A percentile compares a stretch with the other conserved stretches of the same genome.
Conservation (phyloP, 2,797 vertebrate genomes). For the Sarcoramphus papa region DNA sequence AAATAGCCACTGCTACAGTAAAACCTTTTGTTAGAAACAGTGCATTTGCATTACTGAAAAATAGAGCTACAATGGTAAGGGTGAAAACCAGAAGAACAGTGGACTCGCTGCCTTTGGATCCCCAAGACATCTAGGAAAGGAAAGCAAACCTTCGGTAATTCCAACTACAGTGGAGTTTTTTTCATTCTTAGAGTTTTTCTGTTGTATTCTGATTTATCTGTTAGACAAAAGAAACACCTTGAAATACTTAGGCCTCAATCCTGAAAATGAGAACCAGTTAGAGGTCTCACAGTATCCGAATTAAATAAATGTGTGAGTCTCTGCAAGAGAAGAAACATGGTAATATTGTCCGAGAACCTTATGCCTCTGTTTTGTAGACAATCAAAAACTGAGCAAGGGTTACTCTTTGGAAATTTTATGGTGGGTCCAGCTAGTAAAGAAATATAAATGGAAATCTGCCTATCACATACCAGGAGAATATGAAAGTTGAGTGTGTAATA, state of each 20-base stretch:
- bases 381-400: background rate
- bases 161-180: background rate
- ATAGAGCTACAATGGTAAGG: background rate
- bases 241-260: background rate
- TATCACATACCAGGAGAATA: background rate
- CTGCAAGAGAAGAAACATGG: background rate
- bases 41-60: background rate
- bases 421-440: background rate
- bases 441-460: slow-evolving; percentile 1
- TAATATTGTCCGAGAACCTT: background rate
- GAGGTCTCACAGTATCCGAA: background rate
- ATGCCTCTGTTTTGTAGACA: background rate
- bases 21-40: background rate
- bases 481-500: background rate
- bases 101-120: background rate
- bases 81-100: background rate
- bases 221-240: background rate
- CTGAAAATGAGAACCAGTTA: background rate
- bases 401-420: background rate
- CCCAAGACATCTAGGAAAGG: background rate
- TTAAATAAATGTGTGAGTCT: background rate
- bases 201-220: background rate
- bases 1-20: background rate
- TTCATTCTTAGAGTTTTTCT: background rate
- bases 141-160: background rate